Conservation (phyloP, 2,888 invertebrate species). For the Colletes collaris region DNA sequence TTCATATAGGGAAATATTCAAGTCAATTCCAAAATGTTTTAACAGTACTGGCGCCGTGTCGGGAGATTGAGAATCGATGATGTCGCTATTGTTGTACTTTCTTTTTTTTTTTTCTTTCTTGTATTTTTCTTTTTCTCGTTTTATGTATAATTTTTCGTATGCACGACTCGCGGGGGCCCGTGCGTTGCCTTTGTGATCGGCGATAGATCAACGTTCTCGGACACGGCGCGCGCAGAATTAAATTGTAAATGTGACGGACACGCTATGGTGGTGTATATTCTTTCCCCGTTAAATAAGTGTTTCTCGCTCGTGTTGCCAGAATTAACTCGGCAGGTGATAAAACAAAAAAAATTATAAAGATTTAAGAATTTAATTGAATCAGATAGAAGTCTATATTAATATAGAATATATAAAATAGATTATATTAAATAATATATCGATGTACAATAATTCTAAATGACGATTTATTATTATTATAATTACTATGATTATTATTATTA, state of each 20-base stretch:
- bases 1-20: constrained; percentile 36
- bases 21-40: constrained; percentile 50
- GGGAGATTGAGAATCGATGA: not conserved
- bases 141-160: not conserved
- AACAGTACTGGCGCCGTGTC: constrained; percentile 32
- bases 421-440: constrained; percentile 82
- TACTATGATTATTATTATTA: constrained; percentile 68
- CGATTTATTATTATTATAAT: constrained; percentile 78
- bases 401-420: constrained; percentile 81
- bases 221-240: constrained; percentile 42
- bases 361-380: constrained; percentile 75
- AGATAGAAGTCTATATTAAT: constrained; percentile 81
- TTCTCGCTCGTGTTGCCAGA: constrained; percentile 75
- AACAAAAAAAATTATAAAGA: constrained; percentile 64
- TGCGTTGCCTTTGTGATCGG: too few relatives aligned
- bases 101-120: not conserved
- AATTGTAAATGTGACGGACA: constrained; percentile 43
- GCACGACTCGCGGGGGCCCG: too few relatives aligned
- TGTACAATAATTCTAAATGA: constrained; percentile 82
- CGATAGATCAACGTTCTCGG: constrained; percentile 15
- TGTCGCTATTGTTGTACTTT: not conserved
- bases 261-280: constrained; percentile 55
- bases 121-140: not conserved
- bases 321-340: constrained; percentile 78
- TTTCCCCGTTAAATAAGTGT: constrained; percentile 72